Evolutionary conservation across 1,140 invertebrate species (phyloP).

Genomic region (Sesamia nonagrioides): DNA sequence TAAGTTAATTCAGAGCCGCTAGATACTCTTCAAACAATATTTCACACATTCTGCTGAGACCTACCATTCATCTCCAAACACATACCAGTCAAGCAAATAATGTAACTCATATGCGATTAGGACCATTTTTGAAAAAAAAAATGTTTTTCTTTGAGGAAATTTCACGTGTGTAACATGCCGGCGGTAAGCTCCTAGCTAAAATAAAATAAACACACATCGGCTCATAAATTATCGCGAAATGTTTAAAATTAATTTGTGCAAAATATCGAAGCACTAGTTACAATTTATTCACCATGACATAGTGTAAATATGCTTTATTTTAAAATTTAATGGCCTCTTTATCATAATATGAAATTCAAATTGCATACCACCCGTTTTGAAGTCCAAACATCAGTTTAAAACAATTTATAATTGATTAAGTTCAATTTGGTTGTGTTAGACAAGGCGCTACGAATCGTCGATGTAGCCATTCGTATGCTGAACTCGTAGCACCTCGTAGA

Average conservation of each 20-base stretch:
- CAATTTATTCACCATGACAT: constrained; percentile 39
- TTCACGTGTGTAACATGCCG: not conserved
- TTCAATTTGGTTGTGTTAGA: constrained; percentile 24
- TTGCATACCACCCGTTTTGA: not conserved
- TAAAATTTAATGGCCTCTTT: constrained; percentile 25
- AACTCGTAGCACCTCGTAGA: constrained; percentile 46
- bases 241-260: constrained; percentile 41
- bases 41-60: too few species aligned
- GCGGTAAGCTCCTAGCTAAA: constrained; percentile 3
- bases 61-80: too few species aligned
- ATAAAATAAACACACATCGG: constrained; percentile 36
- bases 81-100: too few species aligned
- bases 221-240: constrained; percentile 22
- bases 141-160: not conserved
- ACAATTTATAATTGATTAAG: constrained; percentile 41
- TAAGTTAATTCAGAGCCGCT: too few species aligned
- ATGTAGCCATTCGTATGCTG: constrained; percentile 45
- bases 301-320: constrained; percentile 23
- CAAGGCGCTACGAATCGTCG: constrained; percentile 21
- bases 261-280: constrained; percentile 20
- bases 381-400: constrained; percentile 31
- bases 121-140: not conserved
- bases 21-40: too few species aligned
- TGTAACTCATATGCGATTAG: not conserved
- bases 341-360: constrained; percentile 3